These are phyloP conservation scores for Prunella strophiata DNA, from an alignment of 2,797 vertebrate genomes.

Conservation along the genomic window DNA sequence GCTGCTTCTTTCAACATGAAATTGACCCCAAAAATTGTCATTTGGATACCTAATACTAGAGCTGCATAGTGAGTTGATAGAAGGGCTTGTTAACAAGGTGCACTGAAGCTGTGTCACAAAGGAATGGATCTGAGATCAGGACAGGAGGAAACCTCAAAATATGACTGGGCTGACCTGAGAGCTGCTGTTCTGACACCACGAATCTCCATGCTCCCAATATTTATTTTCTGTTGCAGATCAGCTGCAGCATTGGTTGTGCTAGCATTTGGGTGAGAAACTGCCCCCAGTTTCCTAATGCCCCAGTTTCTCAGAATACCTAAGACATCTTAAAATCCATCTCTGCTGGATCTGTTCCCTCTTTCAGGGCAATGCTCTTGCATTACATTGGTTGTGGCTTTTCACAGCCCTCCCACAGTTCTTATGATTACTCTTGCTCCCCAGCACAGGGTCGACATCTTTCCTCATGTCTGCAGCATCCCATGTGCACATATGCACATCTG, in stretches of 20 bases:
- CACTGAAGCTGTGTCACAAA: not conserved
- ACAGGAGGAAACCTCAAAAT: not conserved
- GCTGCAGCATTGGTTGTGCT: accelerated
- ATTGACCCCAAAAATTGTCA: not conserved
- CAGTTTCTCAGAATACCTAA: not conserved
- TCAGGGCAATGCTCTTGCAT: not conserved
- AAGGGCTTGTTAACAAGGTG: not conserved
- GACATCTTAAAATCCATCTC: not conserved
- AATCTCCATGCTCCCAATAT: not conserved
- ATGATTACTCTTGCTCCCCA: not conserved
- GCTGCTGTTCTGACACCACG: not conserved
- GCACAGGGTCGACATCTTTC: not conserved
- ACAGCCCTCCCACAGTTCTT: not conserved
- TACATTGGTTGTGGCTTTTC: not conserved
- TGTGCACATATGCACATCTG: not conserved
- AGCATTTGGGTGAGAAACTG: not conserved
- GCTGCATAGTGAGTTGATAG: accelerated
- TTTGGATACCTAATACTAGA: not conserved
- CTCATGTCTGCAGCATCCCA: not conserved
- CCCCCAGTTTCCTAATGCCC: no score
- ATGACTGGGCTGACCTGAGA: not conserved
- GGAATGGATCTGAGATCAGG: not conserved
- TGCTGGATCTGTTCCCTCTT: not conserved
- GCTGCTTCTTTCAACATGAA: not conserved
- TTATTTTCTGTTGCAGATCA: not conserved